Percentiles rank a stretch among this genome's conserved stretches.
Conservation (phyloP, 2,113 vertebrate genomes). For the Solea solea region DNA sequence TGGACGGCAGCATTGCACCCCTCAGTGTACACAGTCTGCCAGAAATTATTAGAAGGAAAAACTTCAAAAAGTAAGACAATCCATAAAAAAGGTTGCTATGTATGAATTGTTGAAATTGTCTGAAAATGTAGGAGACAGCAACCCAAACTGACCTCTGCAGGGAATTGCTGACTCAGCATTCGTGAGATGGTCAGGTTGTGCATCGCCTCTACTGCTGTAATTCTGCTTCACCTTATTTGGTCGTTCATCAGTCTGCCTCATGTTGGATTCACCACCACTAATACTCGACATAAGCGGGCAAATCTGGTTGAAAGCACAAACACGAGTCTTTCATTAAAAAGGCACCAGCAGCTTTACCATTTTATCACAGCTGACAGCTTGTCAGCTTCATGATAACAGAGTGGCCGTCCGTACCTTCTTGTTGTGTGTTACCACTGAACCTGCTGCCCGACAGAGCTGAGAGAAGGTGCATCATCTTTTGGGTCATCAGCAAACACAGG, state of each 20-base stretch:
- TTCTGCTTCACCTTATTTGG: too few relatives aligned
- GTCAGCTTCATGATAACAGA: slow-evolving; percentile 35
- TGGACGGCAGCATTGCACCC: too few relatives aligned
- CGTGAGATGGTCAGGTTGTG: too few relatives aligned
- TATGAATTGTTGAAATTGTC: too few relatives aligned
- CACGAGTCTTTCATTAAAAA: slow-evolving; percentile 47
- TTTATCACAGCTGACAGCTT: slow-evolving; percentile 57
- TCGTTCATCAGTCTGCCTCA: background rate
- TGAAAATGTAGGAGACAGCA: too few relatives aligned
- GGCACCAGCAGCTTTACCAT: slow-evolving; percentile 27
- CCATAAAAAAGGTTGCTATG: too few relatives aligned
- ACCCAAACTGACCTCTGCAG: too few relatives aligned
- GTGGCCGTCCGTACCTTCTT: slow-evolving; percentile 15
- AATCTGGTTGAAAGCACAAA: slow-evolving; percentile 33
- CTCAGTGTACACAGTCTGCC: too few relatives aligned
- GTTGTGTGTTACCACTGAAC: slow-evolving; percentile 37
- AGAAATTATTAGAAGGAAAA: too few relatives aligned
- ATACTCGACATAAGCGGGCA: background rate
- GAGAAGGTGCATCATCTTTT: slow-evolving; percentile 25
- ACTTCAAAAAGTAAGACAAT: too few relatives aligned
- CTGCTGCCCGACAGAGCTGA: slow-evolving; percentile 31
- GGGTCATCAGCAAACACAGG: slow-evolving; percentile 24
- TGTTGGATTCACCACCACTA: background rate
- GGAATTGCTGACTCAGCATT: too few relatives aligned
- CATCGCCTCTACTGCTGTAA: too few relatives aligned